Percentiles rank a stretch among this genome's conserved stretches.
These are phyloP conservation scores for Girardia tigrina DNA, from an alignment of 2,888 invertebrate genomes.

Conservation along the genomic window DNA sequence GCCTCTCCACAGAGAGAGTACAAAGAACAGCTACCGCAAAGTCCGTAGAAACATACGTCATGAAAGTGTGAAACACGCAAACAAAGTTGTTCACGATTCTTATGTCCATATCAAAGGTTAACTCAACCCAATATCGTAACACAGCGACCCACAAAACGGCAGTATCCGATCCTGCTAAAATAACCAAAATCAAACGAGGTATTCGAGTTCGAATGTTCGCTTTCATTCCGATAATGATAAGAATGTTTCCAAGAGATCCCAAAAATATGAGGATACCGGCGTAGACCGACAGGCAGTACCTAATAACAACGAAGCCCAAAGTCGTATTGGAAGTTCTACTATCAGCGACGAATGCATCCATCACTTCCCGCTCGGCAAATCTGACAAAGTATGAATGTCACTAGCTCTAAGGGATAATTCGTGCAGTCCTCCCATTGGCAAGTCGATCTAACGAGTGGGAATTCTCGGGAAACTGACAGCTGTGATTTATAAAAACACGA, in stretches of 20 bases:
- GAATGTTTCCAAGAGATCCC: conserved; percentile 9
- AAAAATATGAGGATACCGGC: not conserved
- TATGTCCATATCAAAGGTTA: conserved; percentile 3
- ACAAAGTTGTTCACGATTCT: not conserved
- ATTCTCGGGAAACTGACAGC: not conserved
- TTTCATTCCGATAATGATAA: conserved; percentile 17
- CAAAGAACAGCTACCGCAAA: conserved; percentile 8
- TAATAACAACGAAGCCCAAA: no score
- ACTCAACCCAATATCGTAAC: not conserved
- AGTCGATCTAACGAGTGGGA: conserved; percentile 3
- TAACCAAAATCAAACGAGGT: not conserved
- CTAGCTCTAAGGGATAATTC: not conserved
- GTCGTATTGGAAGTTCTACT: no score
- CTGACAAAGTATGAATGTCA: not conserved
- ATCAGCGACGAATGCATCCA: no score
- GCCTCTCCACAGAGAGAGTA: not conserved
- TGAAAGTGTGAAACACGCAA: not conserved
- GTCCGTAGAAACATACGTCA: conserved; percentile 4
- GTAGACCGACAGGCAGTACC: not conserved
- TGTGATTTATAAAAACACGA: conserved; percentile 2
- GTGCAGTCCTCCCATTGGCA: not conserved
- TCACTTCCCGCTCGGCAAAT: not conserved
- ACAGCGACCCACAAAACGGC: conserved; percentile 13
- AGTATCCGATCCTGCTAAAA: conserved; percentile 1
- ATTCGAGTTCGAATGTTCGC: not conserved